Conservation (phyloP, 2,797 vertebrate species). For the Gobionotothen gibberifrons region DNA sequence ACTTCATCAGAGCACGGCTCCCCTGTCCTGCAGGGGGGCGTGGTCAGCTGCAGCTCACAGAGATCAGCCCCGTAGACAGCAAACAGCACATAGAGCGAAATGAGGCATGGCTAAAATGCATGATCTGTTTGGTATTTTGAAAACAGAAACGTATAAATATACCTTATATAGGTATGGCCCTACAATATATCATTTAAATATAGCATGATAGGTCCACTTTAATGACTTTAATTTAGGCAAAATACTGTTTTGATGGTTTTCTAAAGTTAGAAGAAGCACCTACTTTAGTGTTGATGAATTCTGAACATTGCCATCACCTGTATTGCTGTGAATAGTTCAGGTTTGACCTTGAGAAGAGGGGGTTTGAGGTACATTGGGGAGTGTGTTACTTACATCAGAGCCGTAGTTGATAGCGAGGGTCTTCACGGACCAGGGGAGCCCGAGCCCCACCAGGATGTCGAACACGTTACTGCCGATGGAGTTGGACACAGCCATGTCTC, state of each 20-base stretch:
- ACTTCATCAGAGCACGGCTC: no score
- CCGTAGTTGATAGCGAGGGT: slow-evolving; percentile 94
- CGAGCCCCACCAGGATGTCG: slow-evolving; percentile 95
- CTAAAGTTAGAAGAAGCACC: not conserved
- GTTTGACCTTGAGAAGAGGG: not conserved
- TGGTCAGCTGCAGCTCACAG: no score
- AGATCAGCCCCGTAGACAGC: no score
- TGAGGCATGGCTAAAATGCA: no score
- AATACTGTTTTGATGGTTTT: not conserved
- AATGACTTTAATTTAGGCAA: not conserved
- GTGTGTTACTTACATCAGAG: slow-evolving; percentile 88
- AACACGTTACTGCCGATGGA: slow-evolving; percentile 98
- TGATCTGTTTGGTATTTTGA: no score
- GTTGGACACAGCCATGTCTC: slow-evolving; percentile 98
- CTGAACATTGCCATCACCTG: not conserved
- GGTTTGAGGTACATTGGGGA: not conserved
- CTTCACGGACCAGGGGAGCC: slow-evolving; percentile 94
- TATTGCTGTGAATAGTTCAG: not conserved
- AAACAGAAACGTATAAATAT: no score
- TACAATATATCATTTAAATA: no score
- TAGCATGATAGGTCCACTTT: no score
- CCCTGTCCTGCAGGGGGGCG: no score
- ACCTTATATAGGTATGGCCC: no score
- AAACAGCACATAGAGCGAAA: no score
- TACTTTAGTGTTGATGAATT: not conserved